Percentiles rank a stretch among this genome's conserved stretches.
Evolutionary conservation across 2,113 vertebrate genomes (phyloP).

Genomic region (Hippopotamus amphibius): DNA sequence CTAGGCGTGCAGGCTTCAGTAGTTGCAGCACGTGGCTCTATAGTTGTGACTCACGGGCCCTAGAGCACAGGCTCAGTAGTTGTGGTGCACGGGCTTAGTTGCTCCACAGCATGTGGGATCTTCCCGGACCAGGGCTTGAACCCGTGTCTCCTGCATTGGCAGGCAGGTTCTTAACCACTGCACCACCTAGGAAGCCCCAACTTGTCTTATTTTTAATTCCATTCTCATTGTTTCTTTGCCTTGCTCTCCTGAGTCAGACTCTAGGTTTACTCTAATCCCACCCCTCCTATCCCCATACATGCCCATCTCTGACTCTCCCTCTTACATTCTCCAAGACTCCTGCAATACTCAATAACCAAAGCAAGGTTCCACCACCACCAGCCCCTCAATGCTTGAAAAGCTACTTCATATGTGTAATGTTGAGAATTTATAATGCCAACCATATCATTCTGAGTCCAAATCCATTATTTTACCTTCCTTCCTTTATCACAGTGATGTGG

Average conservation of each 20-base stretch:
- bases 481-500: constrained; percentile 27
- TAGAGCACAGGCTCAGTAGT: no score
- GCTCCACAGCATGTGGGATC: no score
- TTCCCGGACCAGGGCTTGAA: no score
- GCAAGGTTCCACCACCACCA: not conserved
- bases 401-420: not conserved
- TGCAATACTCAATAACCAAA: constrained; percentile 25
- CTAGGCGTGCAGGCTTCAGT: no score
- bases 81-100: no score
- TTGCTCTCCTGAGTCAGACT: not conserved
- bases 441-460: not conserved
- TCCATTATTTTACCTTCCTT: constrained; percentile 7
- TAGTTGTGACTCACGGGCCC: no score
- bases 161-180: no score
- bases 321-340: not conserved
- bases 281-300: not conserved
- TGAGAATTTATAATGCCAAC: not conserved
- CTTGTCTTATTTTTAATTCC: not conserved
- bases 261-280: not conserved
- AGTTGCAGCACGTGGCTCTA: no score
- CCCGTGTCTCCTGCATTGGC: no score
- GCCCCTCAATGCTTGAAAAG: not conserved
- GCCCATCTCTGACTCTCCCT: not conserved
- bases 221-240: not conserved
- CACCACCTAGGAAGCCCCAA: no score